phyloP scores from a whole-genome alignment of 2,113 vertebrate species.

The Synodontis membranacea region DNA sequence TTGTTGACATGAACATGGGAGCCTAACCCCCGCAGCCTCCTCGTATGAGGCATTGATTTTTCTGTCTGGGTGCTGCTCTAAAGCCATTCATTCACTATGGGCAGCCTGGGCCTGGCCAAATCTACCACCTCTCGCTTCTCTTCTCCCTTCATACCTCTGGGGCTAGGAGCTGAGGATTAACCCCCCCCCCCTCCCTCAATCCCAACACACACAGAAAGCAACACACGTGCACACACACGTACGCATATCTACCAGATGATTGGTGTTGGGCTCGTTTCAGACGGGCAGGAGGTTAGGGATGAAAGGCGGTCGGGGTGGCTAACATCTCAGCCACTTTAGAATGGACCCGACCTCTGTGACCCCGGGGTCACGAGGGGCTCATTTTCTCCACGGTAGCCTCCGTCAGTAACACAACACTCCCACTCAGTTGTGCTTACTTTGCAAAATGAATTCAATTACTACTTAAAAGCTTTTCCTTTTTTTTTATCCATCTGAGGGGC shows the following conservation, averaged over 20 bases:
- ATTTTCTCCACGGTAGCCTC: slow-evolving; percentile 44
- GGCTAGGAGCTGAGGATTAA: slow-evolving; percentile 86
- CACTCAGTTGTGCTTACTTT: slow-evolving; percentile 52
- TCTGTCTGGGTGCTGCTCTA: slow-evolving; percentile 89
- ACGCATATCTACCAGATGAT: slow-evolving; percentile 75
- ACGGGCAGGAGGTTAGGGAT: slow-evolving; percentile 68
- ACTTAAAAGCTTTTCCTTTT: slow-evolving; percentile 43
- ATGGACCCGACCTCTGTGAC: slow-evolving; percentile 66
- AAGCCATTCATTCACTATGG: slow-evolving; percentile 98
- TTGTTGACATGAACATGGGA: slow-evolving; percentile 99
- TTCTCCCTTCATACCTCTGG: slow-evolving; percentile 76
- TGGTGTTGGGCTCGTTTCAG: slow-evolving; percentile 78
- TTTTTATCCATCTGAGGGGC: slow-evolving; percentile 28
- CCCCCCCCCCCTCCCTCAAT: slow-evolving; percentile 64
- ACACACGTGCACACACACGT: slow-evolving; percentile 38
- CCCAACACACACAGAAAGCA: slow-evolving; percentile 27
- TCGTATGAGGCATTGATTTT: slow-evolving; percentile 99
- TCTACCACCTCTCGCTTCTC: slow-evolving; percentile 66
- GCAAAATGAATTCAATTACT: slow-evolving; percentile 54
- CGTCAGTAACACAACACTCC: slow-evolving; percentile 38
- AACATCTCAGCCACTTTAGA: slow-evolving; percentile 63
- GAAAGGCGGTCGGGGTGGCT: slow-evolving; percentile 46
- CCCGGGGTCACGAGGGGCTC: slow-evolving; percentile 61
- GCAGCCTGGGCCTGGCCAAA: slow-evolving; percentile 82
- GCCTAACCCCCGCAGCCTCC: slow-evolving; percentile 98